A percentile compares a stretch with the other conserved stretches of the same genome.
Evolutionary conservation across 1,140 invertebrate species (phyloP).

Genomic region (Aphaenogaster floridana): DNA sequence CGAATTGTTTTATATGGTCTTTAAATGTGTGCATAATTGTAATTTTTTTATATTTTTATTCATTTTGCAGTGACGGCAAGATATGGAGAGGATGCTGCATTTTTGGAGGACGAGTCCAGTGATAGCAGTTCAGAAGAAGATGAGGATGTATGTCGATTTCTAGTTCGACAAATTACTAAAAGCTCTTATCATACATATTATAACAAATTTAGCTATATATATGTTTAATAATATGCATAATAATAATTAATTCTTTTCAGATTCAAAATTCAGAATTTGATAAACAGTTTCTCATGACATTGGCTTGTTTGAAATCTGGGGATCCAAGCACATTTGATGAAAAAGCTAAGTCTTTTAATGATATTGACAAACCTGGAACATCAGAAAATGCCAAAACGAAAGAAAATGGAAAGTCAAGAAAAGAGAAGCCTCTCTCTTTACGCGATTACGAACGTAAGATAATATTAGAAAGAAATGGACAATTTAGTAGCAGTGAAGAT

Average conservation of each 20-base stretch:
- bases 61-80: slow-evolving; percentile 90
- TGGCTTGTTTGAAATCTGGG: slow-evolving; percentile 94
- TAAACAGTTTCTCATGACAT: slow-evolving; percentile 94
- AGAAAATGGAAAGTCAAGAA: slow-evolving; percentile 82
- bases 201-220: not conserved
- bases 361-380: slow-evolving; percentile 79
- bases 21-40: not conserved
- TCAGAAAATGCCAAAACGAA: slow-evolving; percentile 71
- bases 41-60: slow-evolving; percentile 9
- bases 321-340: slow-evolving; percentile 96
- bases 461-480: slow-evolving; percentile 90
- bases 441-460: slow-evolving; percentile 94
- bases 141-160: slow-evolving; percentile 83
- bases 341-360: slow-evolving; percentile 91
- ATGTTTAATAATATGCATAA: slow-evolving; percentile 2
- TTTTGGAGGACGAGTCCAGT: slow-evolving; percentile 80
- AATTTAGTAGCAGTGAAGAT: slow-evolving; percentile 88
- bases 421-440: slow-evolving; percentile 90
- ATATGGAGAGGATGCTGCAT: slow-evolving; percentile 88
- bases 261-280: slow-evolving; percentile 88
- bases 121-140: slow-evolving; percentile 87
- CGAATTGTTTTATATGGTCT: not conserved
- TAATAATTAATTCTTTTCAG: slow-evolving; percentile 68
- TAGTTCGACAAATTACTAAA: not conserved
- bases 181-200: not conserved